Evolutionary conservation across 2,113 vertebrate species (phyloP).

Genomic region (Otis tarda): DNA sequence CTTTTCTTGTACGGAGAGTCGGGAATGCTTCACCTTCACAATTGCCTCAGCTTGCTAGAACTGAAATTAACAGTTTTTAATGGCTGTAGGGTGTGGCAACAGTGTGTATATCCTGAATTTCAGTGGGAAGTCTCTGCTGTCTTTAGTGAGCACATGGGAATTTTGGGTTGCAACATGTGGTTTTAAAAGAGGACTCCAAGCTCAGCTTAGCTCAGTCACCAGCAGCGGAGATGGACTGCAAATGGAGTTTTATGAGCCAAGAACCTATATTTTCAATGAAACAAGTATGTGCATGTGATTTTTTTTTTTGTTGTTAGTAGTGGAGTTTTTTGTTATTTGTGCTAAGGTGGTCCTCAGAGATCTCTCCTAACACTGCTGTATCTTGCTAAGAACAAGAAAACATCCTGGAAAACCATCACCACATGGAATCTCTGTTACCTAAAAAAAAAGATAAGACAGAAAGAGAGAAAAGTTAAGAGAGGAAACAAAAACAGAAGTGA

Average conservation of each 20-base stretch:
- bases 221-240: background rate
- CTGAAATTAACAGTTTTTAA: background rate
- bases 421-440: background rate
- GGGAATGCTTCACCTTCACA: background rate
- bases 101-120: background rate
- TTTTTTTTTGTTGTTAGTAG: background rate
- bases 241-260: background rate
- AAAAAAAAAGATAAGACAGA: background rate
- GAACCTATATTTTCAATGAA: background rate
- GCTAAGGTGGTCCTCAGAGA: background rate
- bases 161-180: background rate
- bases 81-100: background rate
- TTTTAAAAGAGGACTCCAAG: background rate
- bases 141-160: background rate
- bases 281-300: rapidly evolving
- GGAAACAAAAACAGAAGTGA: background rate
- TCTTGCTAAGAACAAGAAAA: background rate
- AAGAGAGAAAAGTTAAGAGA: background rate
- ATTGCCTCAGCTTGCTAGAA: background rate
- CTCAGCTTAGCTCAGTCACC: background rate
- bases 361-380: background rate
- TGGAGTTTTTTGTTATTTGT: background rate
- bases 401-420: background rate
- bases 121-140: background rate
- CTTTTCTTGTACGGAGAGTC: background rate